A percentile compares a stretch with the other conserved stretches of the same genome.
These are phyloP conservation scores for Phymorhynchus buccinoides DNA, from an alignment of 1,140 invertebrate genomes.

Conservation along the genomic window DNA sequence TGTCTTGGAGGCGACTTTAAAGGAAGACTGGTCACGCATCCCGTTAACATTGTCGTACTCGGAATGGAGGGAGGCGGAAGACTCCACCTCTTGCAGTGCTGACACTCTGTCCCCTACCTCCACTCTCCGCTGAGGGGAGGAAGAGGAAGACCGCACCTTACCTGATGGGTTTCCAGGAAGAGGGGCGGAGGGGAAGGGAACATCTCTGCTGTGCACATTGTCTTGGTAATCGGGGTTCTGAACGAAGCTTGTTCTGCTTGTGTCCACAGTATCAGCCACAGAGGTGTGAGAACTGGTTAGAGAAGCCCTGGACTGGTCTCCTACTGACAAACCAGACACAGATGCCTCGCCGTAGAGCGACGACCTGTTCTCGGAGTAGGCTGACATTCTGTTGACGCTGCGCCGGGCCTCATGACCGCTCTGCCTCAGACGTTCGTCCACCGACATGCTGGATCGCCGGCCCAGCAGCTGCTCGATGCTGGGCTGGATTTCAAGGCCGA, in stretches of 20 bases:
- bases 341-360: conserved; percentile 69
- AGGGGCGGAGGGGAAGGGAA: conserved; percentile 40
- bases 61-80: conserved; percentile 59
- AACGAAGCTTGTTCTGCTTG: conserved; percentile 51
- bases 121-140: conserved; percentile 1
- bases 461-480: conserved; percentile 70
- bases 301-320: conserved; percentile 59
- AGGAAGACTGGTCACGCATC: conserved; percentile 27
- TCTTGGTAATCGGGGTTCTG: conserved; percentile 46
- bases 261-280: conserved; percentile 64
- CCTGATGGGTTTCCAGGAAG: not conserved
- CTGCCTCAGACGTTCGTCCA: conserved; percentile 68
- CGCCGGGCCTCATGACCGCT: conserved; percentile 56
- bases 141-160: not conserved
- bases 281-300: conserved; percentile 68
- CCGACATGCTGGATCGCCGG: conserved; percentile 56
- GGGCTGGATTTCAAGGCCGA: conserved; percentile 82
- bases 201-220: conserved; percentile 49
- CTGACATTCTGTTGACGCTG: conserved; percentile 54
- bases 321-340: conserved; percentile 64
- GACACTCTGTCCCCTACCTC: conserved; percentile 25
- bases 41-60: conserved; percentile 68
- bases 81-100: conserved; percentile 51
- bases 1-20: not conserved
- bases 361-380: conserved; percentile 65